Conservation (phyloP, 2,113 vertebrate species). For the Lamprotornis superbus region DNA sequence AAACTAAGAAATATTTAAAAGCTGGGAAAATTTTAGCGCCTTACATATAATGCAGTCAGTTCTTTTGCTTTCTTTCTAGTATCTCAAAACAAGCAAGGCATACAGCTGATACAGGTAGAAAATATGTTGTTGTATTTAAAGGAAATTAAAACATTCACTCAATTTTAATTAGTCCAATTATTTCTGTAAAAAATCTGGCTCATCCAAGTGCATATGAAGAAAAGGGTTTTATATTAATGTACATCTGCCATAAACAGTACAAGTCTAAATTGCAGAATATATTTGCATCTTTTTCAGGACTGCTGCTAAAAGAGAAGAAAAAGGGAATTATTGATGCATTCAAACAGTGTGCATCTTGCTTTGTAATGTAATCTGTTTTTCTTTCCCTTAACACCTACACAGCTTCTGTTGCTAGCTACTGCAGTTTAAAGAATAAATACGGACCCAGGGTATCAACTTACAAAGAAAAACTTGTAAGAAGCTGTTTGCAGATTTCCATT, state of each 20-base stretch:
- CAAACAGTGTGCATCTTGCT: conserved; percentile 47
- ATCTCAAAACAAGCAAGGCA: background rate
- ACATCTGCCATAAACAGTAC: conserved; percentile 35
- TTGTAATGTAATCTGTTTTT: conserved; percentile 58
- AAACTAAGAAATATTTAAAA: background rate
- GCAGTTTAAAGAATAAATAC: conserved; percentile 58
- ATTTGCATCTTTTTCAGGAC: conserved; percentile 38
- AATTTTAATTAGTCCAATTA: conserved; percentile 60
- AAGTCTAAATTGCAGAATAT: background rate
- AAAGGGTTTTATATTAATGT: conserved; percentile 35
- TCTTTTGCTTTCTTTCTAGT: background rate
- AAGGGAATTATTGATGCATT: conserved; percentile 56
- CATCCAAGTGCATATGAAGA: background rate
- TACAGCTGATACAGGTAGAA: background rate
- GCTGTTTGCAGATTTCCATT: conserved; percentile 26
- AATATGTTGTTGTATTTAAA: background rate
- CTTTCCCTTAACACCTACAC: conserved; percentile 65
- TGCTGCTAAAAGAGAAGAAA: conserved; percentile 7
- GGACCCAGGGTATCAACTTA: conserved; percentile 12
- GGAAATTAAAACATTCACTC: conserved; percentile 36
- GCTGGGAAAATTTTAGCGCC: background rate
- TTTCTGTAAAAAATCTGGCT: conserved; percentile 18
- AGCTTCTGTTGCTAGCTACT: conserved; percentile 63
- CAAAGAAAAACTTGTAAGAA: conserved; percentile 26
- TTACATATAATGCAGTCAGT: background rate